Conservation (phyloP, 2,888 invertebrate genomes). For the Ommatoiulus sabulosus region DNA sequence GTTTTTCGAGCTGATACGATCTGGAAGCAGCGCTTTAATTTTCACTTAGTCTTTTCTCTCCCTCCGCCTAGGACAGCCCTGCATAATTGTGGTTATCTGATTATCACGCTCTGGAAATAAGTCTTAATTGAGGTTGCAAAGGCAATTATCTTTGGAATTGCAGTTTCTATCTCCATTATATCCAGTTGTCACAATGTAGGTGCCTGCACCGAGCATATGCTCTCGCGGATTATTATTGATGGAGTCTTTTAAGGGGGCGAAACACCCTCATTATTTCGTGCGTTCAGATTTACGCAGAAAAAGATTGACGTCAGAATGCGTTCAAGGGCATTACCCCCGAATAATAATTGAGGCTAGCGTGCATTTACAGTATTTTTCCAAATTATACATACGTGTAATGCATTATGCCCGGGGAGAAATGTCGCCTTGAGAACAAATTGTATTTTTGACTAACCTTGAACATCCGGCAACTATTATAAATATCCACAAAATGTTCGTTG, state of each 20-base stretch:
- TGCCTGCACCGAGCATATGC: slow-evolving; percentile 16
- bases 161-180: slow-evolving; percentile 35
- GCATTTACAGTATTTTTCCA: not conserved
- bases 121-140: slow-evolving; percentile 43
- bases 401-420: not conserved
- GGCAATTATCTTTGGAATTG: slow-evolving; percentile 31
- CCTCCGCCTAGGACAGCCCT: not conserved
- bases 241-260: slow-evolving; percentile 15
- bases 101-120: slow-evolving; percentile 40
- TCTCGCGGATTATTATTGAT: slow-evolving; percentile 36
- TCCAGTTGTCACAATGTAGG: slow-evolving; percentile 28
- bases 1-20: not conserved
- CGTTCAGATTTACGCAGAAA: not conserved
- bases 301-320: slow-evolving; percentile 24
- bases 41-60: not conserved
- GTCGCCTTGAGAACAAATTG: not conserved
- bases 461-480: no score
- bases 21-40: not conserved
- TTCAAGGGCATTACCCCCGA: slow-evolving; percentile 13
- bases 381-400: not conserved
- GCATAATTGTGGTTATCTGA: slow-evolving; percentile 36
- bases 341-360: not conserved
- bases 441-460: not conserved
- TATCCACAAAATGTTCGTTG: no score
- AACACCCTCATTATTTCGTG: slow-evolving; percentile 36